These are phyloP conservation scores for Phrynocephalus vlangalii DNA, from an alignment of 2,797 vertebrate species.

Conservation along the genomic window DNA sequence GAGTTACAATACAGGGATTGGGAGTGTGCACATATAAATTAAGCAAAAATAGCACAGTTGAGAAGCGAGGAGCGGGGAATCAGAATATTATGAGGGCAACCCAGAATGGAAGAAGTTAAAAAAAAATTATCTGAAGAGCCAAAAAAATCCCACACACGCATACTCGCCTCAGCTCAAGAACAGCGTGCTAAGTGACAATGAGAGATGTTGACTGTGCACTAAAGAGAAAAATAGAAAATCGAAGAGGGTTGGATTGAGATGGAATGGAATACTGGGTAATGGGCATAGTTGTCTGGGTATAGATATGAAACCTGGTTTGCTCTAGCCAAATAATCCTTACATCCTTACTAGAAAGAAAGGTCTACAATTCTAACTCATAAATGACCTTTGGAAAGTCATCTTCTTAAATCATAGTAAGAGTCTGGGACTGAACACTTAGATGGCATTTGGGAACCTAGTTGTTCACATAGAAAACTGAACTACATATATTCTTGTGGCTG, in stretches of 20 bases:
- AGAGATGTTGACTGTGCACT: not conserved
- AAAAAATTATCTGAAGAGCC: too few relatives aligned
- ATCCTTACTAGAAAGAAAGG: not conserved
- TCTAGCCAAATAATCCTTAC: not conserved
- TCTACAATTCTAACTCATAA: not conserved
- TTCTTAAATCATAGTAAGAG: slow-evolving; percentile 12
- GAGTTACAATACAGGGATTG: too few relatives aligned
- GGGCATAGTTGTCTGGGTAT: not conserved
- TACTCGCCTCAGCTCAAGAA: too few relatives aligned
- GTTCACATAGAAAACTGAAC: not conserved
- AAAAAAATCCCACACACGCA: too few relatives aligned
- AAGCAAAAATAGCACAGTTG: not conserved
- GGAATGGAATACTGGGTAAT: not conserved
- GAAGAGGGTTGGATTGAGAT: not conserved
- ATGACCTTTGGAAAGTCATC: not conserved
- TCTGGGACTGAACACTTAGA: not conserved
- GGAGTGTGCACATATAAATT: not conserved
- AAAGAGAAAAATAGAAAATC: not conserved
- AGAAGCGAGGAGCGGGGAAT: not conserved
- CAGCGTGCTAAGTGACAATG: not conserved
- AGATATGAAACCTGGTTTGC: not conserved
- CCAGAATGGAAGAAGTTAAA: too few relatives aligned
- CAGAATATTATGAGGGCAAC: too few relatives aligned
- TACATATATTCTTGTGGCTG: not conserved
- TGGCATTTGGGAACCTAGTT: not conserved